Conservation (phyloP, 1,140 invertebrate species). For the Mamestra configurata region DNA sequence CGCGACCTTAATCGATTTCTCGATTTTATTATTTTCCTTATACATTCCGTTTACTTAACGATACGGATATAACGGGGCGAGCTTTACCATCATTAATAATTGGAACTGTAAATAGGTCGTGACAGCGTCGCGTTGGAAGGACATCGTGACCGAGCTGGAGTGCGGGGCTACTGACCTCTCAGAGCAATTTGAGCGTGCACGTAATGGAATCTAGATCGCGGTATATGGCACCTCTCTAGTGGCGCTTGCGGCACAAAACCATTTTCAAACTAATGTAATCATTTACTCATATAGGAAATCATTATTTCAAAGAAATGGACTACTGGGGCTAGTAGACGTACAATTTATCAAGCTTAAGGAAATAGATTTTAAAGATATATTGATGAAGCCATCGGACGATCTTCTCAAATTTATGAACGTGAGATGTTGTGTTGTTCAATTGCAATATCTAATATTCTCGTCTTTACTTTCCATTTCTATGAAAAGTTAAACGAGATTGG, state of each 20-base stretch:
- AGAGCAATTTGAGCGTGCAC: conserved; percentile 67
- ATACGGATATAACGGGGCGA: conserved; percentile 27
- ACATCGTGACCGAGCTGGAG: conserved; percentile 74
- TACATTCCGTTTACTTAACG: conserved; percentile 29
- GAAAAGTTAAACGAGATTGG: too few relatives aligned
- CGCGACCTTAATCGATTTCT: conserved; percentile 67
- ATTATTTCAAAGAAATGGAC: conserved; percentile 10
- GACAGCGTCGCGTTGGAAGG: conserved; percentile 71
- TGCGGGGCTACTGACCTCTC: conserved; percentile 76
- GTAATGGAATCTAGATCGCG: conserved; percentile 61
- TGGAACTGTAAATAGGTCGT: conserved; percentile 81
- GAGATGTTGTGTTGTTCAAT: background rate
- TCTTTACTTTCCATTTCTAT: background rate
- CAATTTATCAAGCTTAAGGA: conserved; percentile 10
- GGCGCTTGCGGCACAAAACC: conserved; percentile 45
- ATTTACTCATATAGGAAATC: conserved; percentile 43
- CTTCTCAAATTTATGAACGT: background rate
- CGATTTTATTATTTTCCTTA: conserved; percentile 51
- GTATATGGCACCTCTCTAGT: conserved; percentile 52
- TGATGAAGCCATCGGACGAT: background rate
- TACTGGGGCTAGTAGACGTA: background rate
- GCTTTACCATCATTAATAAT: conserved; percentile 65
- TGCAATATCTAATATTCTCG: background rate
- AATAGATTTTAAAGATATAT: conserved; percentile 16
- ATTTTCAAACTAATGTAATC: conserved; percentile 40